Conservation (phyloP, 2,113 vertebrate genomes). For the Eubucco bourcierii region DNA sequence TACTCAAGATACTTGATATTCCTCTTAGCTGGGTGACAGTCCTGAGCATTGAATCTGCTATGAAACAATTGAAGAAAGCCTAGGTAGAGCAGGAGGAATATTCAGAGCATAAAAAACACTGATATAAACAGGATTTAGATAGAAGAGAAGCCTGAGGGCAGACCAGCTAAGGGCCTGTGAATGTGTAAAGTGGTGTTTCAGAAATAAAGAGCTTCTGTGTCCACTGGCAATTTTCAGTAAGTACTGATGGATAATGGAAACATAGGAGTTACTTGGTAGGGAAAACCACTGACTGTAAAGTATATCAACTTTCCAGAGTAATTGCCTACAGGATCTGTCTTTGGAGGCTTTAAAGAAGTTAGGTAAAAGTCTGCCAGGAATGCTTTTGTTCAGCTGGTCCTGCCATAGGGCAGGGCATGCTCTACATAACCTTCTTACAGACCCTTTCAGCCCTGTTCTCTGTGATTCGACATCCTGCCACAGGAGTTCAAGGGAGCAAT, state of each 20-base stretch:
- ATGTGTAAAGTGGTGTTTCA: neutral
- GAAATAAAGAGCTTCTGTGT: neutral
- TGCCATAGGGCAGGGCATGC: neutral
- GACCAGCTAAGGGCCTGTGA: neutral
- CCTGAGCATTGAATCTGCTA: neutral
- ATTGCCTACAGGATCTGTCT: neutral
- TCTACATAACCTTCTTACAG: neutral
- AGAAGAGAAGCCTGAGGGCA: neutral
- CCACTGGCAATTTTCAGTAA: neutral
- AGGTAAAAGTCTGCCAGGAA: slow-evolving; percentile 30
- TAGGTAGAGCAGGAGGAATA: neutral
- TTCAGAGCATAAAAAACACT: neutral
- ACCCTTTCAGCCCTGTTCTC: neutral
- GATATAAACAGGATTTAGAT: neutral
- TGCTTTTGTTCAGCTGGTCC: neutral
- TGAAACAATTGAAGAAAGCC: neutral
- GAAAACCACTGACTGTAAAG: neutral
- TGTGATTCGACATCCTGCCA: neutral
- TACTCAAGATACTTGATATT: neutral
- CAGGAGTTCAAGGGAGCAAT: neutral
- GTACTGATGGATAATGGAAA: neutral
- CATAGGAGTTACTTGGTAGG: neutral
- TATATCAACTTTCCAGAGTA: neutral
- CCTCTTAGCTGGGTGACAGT: neutral
- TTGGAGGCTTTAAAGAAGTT: neutral